Conservation (phyloP, 1,140 invertebrate genomes). For the Ceratina japonica region DNA sequence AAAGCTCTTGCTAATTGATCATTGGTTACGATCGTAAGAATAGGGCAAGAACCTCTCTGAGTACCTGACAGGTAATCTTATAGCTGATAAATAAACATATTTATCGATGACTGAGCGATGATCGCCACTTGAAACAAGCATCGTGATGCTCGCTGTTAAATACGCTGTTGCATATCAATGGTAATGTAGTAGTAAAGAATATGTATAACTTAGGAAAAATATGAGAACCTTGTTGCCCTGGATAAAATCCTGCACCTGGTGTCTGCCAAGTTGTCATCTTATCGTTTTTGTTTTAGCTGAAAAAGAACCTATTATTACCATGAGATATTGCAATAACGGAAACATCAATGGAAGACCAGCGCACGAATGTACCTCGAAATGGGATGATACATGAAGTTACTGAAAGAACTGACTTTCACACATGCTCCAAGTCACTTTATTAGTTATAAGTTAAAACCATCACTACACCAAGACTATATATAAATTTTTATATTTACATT, state of each 20-base stretch:
- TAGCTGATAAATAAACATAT: neutral
- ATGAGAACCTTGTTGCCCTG: constrained; percentile 75
- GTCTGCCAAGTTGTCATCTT: constrained; percentile 76
- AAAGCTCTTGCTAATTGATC: neutral
- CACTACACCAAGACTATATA: too few species aligned
- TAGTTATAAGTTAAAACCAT: neutral
- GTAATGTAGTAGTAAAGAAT: constrained; percentile 23
- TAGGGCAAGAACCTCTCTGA: neutral
- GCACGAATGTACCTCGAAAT: constrained; percentile 48
- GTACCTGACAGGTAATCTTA: neutral
- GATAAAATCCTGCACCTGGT: constrained; percentile 73
- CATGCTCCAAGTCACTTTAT: neutral
- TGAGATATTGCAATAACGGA: neutral
- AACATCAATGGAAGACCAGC: constrained; percentile 32
- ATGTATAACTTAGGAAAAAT: constrained; percentile 55
- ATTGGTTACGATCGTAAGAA: neutral
- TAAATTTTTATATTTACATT: too few species aligned
- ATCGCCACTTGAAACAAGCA: constrained; percentile 42
- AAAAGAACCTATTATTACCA: constrained; percentile 72
- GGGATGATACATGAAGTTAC: constrained; percentile 11
- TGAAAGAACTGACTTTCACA: neutral
- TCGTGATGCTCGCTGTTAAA: constrained; percentile 31
- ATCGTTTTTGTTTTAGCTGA: constrained; percentile 67
- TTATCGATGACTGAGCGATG: constrained; percentile 8
- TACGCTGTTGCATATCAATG: neutral